Evolutionary conservation across 2,797 vertebrate genomes (phyloP).

Genomic region (Artibeus jamaicensis): DNA sequence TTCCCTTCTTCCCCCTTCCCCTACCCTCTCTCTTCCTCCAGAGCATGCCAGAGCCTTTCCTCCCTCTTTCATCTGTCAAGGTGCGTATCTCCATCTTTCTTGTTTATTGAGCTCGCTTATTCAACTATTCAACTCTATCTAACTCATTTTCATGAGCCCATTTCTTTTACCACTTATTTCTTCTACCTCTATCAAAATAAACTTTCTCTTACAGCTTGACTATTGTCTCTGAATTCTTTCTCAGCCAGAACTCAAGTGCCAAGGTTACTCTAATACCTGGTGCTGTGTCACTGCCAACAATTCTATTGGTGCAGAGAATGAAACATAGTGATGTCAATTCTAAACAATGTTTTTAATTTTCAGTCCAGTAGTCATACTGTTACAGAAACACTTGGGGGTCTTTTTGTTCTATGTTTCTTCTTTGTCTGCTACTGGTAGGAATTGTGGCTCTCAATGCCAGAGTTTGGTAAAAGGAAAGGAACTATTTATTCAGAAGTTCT

Average conservation of each 20-base stretch:
- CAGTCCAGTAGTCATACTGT: neutral
- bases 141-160: neutral
- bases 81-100: neutral
- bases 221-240: no score
- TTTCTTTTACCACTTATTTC: neutral
- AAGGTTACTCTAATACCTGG: neutral
- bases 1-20: no score
- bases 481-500: no score
- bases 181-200: neutral
- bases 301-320: neutral
- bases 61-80: neutral
- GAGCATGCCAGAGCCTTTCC: neutral
- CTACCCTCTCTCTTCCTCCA: neutral
- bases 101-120: neutral
- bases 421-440: no score
- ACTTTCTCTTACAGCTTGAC: neutral
- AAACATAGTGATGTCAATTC: neutral
- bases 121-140: neutral
- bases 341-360: neutral
- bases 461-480: no score
- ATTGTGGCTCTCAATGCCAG: no score
- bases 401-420: no score
- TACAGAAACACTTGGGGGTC: no score
- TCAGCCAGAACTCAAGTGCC: neutral
- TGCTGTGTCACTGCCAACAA: neutral